Evolutionary conservation across 2,113 vertebrate species (phyloP).

Genomic region (Sebastes fasciatus): DNA sequence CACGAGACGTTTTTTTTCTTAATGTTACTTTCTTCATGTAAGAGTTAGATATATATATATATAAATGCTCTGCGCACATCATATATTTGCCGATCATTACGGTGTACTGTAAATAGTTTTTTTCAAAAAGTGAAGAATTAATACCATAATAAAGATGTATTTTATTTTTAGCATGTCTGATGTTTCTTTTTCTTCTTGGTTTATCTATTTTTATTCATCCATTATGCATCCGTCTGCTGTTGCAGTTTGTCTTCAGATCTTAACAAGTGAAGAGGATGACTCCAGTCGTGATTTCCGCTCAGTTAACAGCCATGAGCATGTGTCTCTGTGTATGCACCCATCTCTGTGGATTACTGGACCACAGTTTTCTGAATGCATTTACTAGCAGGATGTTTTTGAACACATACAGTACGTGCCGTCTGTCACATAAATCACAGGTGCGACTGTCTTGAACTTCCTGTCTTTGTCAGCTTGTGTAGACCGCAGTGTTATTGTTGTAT

Average conservation of each 20-base stretch:
- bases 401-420: neutral
- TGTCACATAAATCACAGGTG: neutral
- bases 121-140: slow-evolving; percentile 72
- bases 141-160: slow-evolving; percentile 82
- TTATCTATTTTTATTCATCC: slow-evolving; percentile 33
- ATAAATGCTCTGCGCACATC: slow-evolving; percentile 52
- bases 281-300: slow-evolving; percentile 2
- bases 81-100: slow-evolving; percentile 44
- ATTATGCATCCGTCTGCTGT: slow-evolving; percentile 28
- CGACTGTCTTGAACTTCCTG: slow-evolving; percentile 37
- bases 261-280: neutral
- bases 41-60: slow-evolving; percentile 41
- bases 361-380: neutral
- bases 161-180: slow-evolving; percentile 79
- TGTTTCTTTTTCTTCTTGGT: slow-evolving; percentile 3
- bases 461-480: neutral
- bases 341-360: neutral
- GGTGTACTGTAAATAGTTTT: slow-evolving; percentile 70
- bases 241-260: slow-evolving; percentile 21
- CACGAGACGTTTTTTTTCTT: slow-evolving; percentile 20
- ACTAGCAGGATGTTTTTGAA: neutral
- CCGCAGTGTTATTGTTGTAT: too few relatives aligned
- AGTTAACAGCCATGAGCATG: neutral
- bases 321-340: neutral
- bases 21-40: slow-evolving; percentile 35